phyloP scores from a whole-genome alignment of 2,113 vertebrate genomes.

The Melanocharis versteri region DNA sequence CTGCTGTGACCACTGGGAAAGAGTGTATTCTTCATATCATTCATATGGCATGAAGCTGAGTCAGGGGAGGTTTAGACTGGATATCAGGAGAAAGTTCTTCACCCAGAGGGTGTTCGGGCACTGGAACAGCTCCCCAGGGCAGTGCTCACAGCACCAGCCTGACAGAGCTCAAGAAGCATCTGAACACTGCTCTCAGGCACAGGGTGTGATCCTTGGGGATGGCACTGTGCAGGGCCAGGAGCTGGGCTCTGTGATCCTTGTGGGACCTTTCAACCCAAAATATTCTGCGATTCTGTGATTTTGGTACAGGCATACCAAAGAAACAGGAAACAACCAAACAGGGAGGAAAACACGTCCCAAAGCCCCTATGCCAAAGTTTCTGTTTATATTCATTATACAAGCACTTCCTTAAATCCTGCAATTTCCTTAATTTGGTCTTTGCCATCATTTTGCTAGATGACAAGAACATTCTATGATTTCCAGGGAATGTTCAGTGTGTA shows the following conservation, averaged over 20 bases:
- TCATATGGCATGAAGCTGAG: neutral
- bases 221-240: neutral
- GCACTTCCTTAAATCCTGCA: neutral
- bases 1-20: neutral
- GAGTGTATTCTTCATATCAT: neutral
- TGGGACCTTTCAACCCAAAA: neutral
- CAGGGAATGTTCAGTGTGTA: neutral
- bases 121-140: neutral
- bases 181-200: neutral
- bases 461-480: neutral
- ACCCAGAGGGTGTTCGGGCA: fast-evolving
- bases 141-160: neutral
- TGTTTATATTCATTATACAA: neutral
- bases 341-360: neutral
- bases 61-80: neutral
- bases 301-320: neutral
- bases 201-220: neutral
- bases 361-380: neutral
- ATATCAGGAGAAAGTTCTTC: neutral
- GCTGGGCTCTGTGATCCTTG: neutral
- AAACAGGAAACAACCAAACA: neutral
- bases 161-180: neutral
- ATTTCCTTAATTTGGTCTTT: neutral
- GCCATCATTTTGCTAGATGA: neutral
- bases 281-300: neutral